Base-by-base conservation (phyloP, 2,113 vertebrate genomes). In the Calyptommatus sinebrachiatus region DNA sequence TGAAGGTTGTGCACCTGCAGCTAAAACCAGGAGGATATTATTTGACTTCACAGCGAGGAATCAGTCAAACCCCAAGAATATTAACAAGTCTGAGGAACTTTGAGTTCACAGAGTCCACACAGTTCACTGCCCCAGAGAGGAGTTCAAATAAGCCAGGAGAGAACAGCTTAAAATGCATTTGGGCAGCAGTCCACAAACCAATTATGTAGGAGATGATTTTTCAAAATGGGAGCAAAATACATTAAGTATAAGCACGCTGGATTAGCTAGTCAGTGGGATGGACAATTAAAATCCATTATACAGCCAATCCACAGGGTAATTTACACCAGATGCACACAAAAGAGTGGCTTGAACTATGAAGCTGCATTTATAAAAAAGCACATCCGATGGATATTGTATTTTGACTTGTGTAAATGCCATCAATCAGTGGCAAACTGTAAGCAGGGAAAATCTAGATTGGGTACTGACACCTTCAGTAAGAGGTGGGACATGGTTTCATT, bases 121-220 rank as follows among this genome's bases (percentile, higher is more conserved):
- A 50, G 70, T 61, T 78, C 63, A 83, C 45, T 75, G 71, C 28
- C 65, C 71, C 28, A 53, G 57, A 63, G 57, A 61, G 57, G 53
- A 63, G 65, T 79, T 69, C 45, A 75, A 29, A 46, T 63, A 29
- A 24, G 20, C 11, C 67, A 79, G 53, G 8, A 73, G 18, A 65
- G 41, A 41, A 50, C 45, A 53, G 65, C 31, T 57, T 61, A 81
- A 81, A 69, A 75, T 81, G 72, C 53, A 69, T 76, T 81, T 69
- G 75, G 73, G 73, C 29, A 61, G 53, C 79, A 62, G 65, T 69
- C 35, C 53, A 61, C 21, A 70, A 81, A 81, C 57, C 35, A 75
- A 81, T 76, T 76, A 62, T 48, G 35, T 12, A 60, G 29, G 18
- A 28, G 31, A 31, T 70, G 53, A 76, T 75, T 76, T 68, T 18